Evolutionary conservation across 2,797 vertebrate genomes (phyloP).

Genomic region (Pipistrellus kuhlii): DNA sequence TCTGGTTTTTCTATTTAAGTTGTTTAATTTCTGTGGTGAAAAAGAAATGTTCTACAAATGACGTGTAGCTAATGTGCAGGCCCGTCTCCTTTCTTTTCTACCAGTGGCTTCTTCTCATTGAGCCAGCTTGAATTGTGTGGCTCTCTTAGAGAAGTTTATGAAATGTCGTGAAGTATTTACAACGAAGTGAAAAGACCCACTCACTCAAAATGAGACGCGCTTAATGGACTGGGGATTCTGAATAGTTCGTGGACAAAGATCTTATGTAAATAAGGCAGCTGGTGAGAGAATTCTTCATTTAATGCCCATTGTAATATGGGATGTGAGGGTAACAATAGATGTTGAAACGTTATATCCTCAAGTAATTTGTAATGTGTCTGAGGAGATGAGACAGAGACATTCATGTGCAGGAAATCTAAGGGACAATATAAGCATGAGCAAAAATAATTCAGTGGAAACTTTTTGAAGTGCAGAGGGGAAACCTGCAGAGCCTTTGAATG

Average conservation of each 20-base stretch:
- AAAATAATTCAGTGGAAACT: background rate
- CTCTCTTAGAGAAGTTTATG: slow-evolving; percentile 26
- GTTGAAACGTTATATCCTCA: background rate
- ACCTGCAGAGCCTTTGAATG: background rate
- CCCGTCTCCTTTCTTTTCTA: background rate
- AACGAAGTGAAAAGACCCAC: background rate
- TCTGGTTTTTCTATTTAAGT: slow-evolving; percentile 50
- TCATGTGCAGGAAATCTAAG: background rate
- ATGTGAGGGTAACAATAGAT: background rate
- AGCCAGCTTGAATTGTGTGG: slow-evolving; percentile 15
- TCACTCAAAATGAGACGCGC: background rate
- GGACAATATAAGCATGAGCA: background rate
- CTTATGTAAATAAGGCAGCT: slow-evolving; percentile 16
- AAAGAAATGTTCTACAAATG: background rate
- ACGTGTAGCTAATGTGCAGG: background rate
- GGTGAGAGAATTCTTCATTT: slow-evolving; percentile 40
- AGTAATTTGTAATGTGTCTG: slow-evolving; percentile 30
- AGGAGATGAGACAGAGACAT: slow-evolving; percentile 12
- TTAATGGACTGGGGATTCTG: slow-evolving; percentile 14
- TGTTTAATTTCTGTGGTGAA: background rate
- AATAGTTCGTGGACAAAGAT: background rate
- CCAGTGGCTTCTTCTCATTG: background rate
- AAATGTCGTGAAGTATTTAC: slow-evolving; percentile 19
- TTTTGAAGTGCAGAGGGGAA: background rate
- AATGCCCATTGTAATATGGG: background rate